Base-by-base conservation (phyloP, 2,888 invertebrate genomes). In the Caenorhabditis macrosperma region DNA sequence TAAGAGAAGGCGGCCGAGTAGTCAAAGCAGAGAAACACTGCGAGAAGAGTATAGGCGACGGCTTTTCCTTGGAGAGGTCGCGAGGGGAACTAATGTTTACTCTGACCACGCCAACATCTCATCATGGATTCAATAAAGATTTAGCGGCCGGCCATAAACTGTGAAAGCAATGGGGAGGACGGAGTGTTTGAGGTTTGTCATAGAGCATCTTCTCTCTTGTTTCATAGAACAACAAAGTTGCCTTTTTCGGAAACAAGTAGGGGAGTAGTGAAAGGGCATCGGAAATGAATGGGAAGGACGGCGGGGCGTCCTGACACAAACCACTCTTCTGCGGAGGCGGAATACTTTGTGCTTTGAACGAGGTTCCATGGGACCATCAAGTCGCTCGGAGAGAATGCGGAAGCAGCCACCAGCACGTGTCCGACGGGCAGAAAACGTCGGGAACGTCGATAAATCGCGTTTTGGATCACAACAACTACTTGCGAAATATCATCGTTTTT, bases 121-220 rank as follows among this genome's bases (percentile, higher is more conserved):
- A 55, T 64, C 74, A 59, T 35, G 71, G 54, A 71, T 71, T 71
- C 71, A 54, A 61, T 61, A 35, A 57, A 63, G 60, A 52, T 69
- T 60, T 30, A 22, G 57, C n/a, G 26, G 44, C 20, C n/a, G 24
- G 41, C 15, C 44, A 28, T 22, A 61, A 61, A 69, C 30, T 60
- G 17, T 26, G 20, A 28, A 33, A n/a, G 4, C 3, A 17, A 30
- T 2, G 54, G n/a, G 30, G 26, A 26, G n/a, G 15, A 57, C 17
- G 3, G 35, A 38, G 22, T 57, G 22, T 38, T 12, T 38, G 57
- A 35, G 22, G 7, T 33, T 35, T 30, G 44, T 44, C 44, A 44
- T 44, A 6, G 20, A 17, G 17, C n/a, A 44, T 44, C 44, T 44
- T 38, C 7, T 38, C 10, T 9, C 15, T 38, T 38, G 9, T 15